Evolutionary conservation across 2,888 invertebrate genomes (phyloP).

Genomic region (Cheilosia variabilis): DNA sequence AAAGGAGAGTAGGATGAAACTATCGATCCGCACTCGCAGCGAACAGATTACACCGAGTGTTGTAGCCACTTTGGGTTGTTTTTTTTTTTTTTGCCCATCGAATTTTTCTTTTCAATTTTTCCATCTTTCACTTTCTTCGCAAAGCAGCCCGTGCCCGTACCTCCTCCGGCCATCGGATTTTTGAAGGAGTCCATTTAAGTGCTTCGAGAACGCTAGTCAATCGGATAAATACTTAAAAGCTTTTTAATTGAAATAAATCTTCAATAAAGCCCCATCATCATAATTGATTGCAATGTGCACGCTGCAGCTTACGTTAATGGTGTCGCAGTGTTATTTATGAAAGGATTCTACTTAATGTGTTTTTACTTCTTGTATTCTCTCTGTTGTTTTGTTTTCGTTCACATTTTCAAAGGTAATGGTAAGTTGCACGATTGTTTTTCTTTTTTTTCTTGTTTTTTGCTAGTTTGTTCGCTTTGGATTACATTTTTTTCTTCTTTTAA

Average conservation of each 20-base stretch:
- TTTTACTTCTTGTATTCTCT: constrained; percentile 61
- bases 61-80: constrained; percentile 66
- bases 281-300: constrained; percentile 75
- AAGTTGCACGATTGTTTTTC: neutral
- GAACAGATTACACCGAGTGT: constrained; percentile 59
- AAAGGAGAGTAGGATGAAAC: constrained; percentile 26
- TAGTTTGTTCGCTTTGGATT: neutral
- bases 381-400: constrained; percentile 13
- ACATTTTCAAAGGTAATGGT: neutral
- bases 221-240: constrained; percentile 76
- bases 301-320: constrained; percentile 74
- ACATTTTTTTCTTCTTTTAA: neutral
- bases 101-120: constrained; percentile 64
- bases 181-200: constrained; percentile 75
- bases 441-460: neutral
- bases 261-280: constrained; percentile 76
- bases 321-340: constrained; percentile 75
- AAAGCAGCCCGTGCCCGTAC: neutral
- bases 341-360: constrained; percentile 74
- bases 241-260: constrained; percentile 76
- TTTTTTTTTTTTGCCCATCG: neutral
- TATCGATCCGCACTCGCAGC: constrained; percentile 53
- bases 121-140: constrained; percentile 23
- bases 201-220: constrained; percentile 75
- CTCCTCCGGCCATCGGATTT: constrained; percentile 19